Conservation (phyloP, 2,797 vertebrate genomes). For the Diplodus sargus region DNA sequence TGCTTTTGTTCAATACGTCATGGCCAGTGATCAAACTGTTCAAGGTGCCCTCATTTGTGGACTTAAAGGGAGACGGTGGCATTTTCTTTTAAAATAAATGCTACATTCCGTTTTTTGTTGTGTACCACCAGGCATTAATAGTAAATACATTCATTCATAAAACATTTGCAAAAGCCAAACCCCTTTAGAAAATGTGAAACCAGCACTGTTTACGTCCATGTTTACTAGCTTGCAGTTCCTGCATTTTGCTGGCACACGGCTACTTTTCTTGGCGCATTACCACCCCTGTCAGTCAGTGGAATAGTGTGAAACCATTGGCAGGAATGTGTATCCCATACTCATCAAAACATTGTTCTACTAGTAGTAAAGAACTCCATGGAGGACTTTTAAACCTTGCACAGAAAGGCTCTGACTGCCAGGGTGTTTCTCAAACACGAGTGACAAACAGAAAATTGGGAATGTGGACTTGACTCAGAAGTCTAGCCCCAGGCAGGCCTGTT, state of each 20-base stretch:
- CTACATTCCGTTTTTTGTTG: not conserved
- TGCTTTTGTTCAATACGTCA: not conserved
- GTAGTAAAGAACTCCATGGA: not conserved
- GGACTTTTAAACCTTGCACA: not conserved
- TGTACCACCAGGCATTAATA: not conserved
- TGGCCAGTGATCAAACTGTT: not conserved
- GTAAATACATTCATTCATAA: conserved; percentile 16
- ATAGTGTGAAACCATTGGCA: not conserved
- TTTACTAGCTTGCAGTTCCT: not conserved
- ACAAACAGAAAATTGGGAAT: not conserved
- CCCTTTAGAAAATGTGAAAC: not conserved
- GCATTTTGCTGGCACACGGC: not conserved
- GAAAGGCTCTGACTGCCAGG: not conserved
- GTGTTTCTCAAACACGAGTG: conserved; percentile 8
- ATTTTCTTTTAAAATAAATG: not conserved
- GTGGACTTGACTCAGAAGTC: conserved; percentile 21
- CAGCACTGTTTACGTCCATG: conserved; percentile 10
- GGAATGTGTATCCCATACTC: not conserved
- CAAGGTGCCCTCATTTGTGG: not conserved
- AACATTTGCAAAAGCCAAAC: not conserved
- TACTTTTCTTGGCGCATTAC: not conserved
- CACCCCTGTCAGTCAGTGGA: not conserved
- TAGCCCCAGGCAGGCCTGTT: not conserved
- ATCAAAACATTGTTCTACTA: not conserved
- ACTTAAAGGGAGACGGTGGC: not conserved